Evolutionary conservation across 2,113 vertebrate species (phyloP).

Genomic region (Cyanistes caeruleus): DNA sequence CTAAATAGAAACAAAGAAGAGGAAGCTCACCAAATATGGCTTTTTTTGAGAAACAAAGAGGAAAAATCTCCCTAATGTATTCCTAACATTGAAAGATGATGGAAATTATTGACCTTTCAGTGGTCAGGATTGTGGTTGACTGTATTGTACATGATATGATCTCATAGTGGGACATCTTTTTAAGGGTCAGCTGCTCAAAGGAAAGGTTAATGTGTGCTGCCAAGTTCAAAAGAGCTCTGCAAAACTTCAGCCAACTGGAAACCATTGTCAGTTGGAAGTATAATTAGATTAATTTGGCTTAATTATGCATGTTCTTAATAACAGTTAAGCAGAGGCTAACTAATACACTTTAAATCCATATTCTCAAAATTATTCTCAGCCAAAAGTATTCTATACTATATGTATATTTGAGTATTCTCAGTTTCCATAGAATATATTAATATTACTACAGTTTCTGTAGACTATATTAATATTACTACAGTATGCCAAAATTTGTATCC

Average conservation of each 20-base stretch:
- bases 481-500: not conserved
- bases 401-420: not conserved
- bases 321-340: not conserved
- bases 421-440: not conserved
- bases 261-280: conserved; percentile 5
- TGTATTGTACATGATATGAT: conserved; percentile 21
- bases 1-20: conserved; percentile 28
- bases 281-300: conserved; percentile 52
- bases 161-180: conserved; percentile 31
- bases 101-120: conserved; percentile 48
- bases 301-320: conserved; percentile 13
- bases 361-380: not conserved
- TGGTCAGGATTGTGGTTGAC: not conserved
- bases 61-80: not conserved
- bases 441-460: not conserved
- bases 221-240: not conserved
- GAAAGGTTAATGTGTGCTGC: conserved; percentile 31
- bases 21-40: conserved; percentile 7
- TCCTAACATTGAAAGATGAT: not conserved
- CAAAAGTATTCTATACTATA: not conserved
- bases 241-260: conserved; percentile 51
- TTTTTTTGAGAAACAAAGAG: not conserved
- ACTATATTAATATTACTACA: not conserved
- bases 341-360: not conserved
- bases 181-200: conserved; percentile 27